Base-by-base conservation (phyloP, 1,140 invertebrate genomes). In the Cydia amplana region DNA sequence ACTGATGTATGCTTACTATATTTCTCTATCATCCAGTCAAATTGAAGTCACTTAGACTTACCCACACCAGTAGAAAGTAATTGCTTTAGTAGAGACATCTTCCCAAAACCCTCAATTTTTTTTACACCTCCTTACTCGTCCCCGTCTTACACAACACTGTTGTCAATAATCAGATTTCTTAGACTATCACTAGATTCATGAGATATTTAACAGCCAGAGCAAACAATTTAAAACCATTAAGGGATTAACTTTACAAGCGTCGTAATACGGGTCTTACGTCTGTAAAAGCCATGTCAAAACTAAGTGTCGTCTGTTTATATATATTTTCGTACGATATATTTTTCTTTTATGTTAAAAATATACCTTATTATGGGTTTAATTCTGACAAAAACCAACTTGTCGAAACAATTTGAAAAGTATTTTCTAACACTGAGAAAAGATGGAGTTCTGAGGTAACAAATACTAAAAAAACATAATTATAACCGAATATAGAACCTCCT, bases 81-180 rank as follows among this genome's bases (percentile, higher is more conserved):
- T n/a, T 67, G 64, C 16, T 23, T 67, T 14, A 67, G 25, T 36
- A 67, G 14, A 36, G 64, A 67, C 64, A 67, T 67, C 6, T 67
- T 67, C 10, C 6, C 16, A 64, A 36, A 16, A 7, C 23, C 16
- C 14, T 67, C 0, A n/a, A 14, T 43, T 70, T 10, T 43, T 40
- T 40, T 32, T 36, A 18, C 32, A 16, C 14, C 55, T 40, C 16
- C 25, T 14, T n/a, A 6, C 65, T 70, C 18, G 5, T 40, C 28
- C n/a, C 65, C n/a, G 65, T 18, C 65, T 36, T 36, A 9, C 16
- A 36, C 65, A 6, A 1, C 36, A 70, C 32, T 70, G 65, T 10
- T 18, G 14, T 70, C 32, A 6, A 40, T 10, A 16, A 7, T 40
- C 1, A 70, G 7, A 23, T 70, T 70, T 18, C 5, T 70, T 23